These are phyloP conservation scores for Phrynocephalus versicolor DNA, from an alignment of 2,113 vertebrate species.

Conservation along the genomic window DNA sequence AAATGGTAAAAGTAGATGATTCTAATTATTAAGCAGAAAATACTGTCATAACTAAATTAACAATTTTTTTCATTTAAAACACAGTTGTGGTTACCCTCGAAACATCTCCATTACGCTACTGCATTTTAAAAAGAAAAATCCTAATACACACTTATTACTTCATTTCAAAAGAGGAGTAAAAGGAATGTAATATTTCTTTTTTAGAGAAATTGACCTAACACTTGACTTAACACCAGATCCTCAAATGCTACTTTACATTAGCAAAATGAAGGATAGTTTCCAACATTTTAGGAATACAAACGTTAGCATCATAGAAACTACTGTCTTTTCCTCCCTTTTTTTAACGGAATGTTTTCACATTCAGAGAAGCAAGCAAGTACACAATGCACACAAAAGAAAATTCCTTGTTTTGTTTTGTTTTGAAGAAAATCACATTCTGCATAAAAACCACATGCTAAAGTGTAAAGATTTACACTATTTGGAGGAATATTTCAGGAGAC, in stretches of 20 bases:
- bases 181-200: background rate
- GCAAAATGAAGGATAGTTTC: background rate
- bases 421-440: background rate
- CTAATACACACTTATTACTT: background rate
- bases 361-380: background rate
- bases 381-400: too few relatives aligned
- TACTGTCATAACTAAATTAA: constrained; percentile 16
- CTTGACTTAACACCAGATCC: too few relatives aligned
- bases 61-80: constrained; percentile 13
- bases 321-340: accelerated
- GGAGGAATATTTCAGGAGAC: background rate
- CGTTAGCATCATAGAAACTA: too few relatives aligned
- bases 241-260: background rate
- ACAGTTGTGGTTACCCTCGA: background rate
- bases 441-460: background rate
- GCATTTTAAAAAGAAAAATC: background rate
- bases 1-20: constrained; percentile 20
- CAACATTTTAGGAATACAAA: background rate
- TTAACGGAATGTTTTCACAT: background rate
- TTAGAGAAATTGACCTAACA: background rate
- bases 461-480: background rate
- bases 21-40: constrained; percentile 9
- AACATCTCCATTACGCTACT: background rate
- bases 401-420: too few relatives aligned
- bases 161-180: constrained; percentile 28